phyloP scores from a whole-genome alignment of 2,797 vertebrate species.

The Peromyscus nudipes region DNA sequence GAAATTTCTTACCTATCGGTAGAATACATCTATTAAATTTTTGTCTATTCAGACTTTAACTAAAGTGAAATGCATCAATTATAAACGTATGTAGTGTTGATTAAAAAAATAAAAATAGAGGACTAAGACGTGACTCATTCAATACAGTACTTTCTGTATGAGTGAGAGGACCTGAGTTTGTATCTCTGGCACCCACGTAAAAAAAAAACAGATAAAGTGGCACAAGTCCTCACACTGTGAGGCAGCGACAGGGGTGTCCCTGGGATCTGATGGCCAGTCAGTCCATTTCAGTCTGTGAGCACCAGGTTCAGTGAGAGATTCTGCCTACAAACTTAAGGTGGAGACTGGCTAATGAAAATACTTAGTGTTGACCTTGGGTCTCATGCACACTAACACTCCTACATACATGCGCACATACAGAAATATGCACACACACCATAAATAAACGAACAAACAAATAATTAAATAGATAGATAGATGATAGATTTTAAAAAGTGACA shows the following conservation, averaged over 20 bases:
- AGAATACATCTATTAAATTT: background rate
- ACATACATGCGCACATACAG: background rate
- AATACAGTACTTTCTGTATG: too few relatives aligned
- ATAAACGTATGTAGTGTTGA: background rate
- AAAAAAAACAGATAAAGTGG: background rate
- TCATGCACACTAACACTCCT: background rate
- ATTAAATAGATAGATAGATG: background rate
- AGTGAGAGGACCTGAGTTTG: background rate
- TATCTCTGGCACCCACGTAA: background rate
- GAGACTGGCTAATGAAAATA: background rate
- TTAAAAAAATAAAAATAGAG: background rate
- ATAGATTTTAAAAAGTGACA: background rate
- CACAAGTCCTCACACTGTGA: background rate
- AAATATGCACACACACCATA: background rate
- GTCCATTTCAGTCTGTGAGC: background rate
- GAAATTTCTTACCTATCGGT: constrained; percentile 32
- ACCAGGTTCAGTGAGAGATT: background rate
- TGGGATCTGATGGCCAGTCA: background rate
- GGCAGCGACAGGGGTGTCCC: background rate
- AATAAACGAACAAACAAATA: background rate
- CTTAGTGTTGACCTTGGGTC: background rate
- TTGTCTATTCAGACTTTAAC: constrained; percentile 37
- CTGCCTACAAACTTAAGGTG: background rate
- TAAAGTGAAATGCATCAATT: background rate
- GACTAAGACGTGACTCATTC: background rate